Base-by-base conservation (phyloP, 2,888 invertebrate species). In the Trypoxylon attenuatum region DNA sequence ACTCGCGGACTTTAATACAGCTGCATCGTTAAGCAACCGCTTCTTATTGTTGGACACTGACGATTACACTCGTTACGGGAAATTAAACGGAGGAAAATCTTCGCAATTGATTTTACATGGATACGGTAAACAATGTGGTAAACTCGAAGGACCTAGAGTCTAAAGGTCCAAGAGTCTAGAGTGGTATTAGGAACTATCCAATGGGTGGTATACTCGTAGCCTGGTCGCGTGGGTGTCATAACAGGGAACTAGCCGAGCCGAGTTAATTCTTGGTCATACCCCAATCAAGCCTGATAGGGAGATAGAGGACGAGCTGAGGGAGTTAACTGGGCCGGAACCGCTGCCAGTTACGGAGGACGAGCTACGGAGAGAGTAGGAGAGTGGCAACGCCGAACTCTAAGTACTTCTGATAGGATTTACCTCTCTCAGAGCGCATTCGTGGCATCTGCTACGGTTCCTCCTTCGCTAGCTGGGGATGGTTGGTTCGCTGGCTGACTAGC, bases 371-470 rank as follows among this genome's bases (percentile, higher is more conserved):
- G 69, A 69, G 76, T 61, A 73, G 74, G 80, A 77, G 77, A 69
- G 70, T 71, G 76, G 73, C 71, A 74, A 74, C 58, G 75, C 78
- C 76, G 69, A 82, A 82, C 82, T 83, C 80, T 80, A 82, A 83
- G 83, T 84, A 82, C 80, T 81, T 79, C 76, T 81, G 82, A 84
- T 83, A 82, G 82, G 83, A 83, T 83, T 83, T 82, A 82, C 76
- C 76, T 73, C 73, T 66, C 67, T 59, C 56, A 41, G 16, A 63
- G 62, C 65, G 61, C 54, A 58, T 66, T 75, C 71, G 67, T 68
- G 75, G 73, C 75, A 68, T 75, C 75, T 75, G 75, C 62, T 60
- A 13, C 13, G 10, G 33, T 22, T 33, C 33, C 33, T 13, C 33
- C 33, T 10, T 3, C 43, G 15, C 19, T 22, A 22, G 21, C 43